phyloP scores from a whole-genome alignment of 2,888 invertebrate genomes.

The Mylabris sibirica region DNA sequence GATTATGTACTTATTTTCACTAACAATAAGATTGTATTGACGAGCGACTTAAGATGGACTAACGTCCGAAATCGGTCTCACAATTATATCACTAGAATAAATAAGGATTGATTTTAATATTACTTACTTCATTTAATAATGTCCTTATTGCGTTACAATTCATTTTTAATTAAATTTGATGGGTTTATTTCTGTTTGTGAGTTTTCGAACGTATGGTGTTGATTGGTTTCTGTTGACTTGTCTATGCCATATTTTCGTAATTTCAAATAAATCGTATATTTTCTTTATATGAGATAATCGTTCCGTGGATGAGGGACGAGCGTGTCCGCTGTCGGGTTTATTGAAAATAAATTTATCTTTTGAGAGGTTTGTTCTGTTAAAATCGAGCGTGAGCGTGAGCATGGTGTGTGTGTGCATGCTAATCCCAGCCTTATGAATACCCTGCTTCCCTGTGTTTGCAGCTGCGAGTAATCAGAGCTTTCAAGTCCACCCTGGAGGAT shows the following conservation, averaged over 20 bases:
- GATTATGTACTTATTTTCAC: too few relatives aligned
- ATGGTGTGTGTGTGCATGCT: conserved; percentile 56
- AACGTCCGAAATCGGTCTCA: too few relatives aligned
- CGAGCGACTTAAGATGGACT: too few relatives aligned
- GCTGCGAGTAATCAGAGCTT: conserved; percentile 99
- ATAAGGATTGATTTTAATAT: too few relatives aligned
- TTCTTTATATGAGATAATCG: background rate
- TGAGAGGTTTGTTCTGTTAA: conserved; percentile 23
- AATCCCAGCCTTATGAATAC: conserved; percentile 61
- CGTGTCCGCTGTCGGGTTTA: conserved; percentile 40
- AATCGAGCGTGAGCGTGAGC: conserved; percentile 40
- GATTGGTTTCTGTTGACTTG: conserved; percentile 6
- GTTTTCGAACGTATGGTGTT: background rate
- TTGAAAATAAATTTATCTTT: conserved; percentile 11
- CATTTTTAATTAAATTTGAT: background rate
- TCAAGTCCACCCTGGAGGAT: conserved; percentile 99
- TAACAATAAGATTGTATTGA: too few relatives aligned
- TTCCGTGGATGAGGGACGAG: conserved; percentile 30
- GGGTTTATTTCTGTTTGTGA: background rate
- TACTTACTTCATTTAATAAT: too few relatives aligned
- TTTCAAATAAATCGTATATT: conserved; percentile 7
- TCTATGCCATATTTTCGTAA: background rate
- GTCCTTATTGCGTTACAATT: too few relatives aligned
- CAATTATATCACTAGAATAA: too few relatives aligned
- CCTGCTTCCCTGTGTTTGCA: conserved; percentile 79